phyloP scores from a whole-genome alignment of 2,797 vertebrate species.

The Silurus aristotelis region DNA sequence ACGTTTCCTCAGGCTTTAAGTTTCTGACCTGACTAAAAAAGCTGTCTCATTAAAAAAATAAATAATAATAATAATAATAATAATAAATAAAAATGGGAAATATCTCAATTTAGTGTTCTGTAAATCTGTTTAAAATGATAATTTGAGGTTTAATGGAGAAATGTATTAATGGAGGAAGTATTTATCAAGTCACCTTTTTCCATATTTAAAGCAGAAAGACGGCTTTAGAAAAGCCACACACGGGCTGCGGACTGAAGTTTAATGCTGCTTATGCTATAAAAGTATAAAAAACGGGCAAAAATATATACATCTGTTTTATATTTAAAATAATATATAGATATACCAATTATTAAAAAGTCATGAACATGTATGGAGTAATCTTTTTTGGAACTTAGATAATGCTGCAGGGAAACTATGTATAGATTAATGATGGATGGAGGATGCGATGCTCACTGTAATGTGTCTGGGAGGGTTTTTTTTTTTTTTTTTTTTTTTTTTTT shows the following conservation, averaged over 20 bases:
- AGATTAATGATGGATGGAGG: neutral
- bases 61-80: too few relatives aligned
- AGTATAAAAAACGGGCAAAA: neutral
- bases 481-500: neutral
- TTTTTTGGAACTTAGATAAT: neutral
- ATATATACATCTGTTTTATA: neutral
- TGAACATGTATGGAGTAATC: too few relatives aligned
- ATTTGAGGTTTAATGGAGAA: neutral
- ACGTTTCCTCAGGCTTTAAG: constrained; percentile 54
- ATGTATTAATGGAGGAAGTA: too few relatives aligned
- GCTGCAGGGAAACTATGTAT: neutral
- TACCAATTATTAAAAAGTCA: neutral
- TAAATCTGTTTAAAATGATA: neutral
- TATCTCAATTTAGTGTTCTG: neutral
- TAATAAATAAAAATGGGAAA: neutral
- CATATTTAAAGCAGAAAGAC: neutral
- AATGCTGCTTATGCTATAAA: neutral
- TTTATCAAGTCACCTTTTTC: neutral
- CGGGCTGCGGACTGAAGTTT: neutral
- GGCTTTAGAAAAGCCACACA: neutral
- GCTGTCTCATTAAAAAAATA: neutral
- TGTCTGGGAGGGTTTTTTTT: neutral
- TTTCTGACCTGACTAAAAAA: constrained; percentile 56
- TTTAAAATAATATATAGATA: neutral
- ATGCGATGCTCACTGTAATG: neutral